These are phyloP conservation scores for Pedetes capensis DNA, from an alignment of 2,113 vertebrate genomes.

Conservation along the genomic window DNA sequence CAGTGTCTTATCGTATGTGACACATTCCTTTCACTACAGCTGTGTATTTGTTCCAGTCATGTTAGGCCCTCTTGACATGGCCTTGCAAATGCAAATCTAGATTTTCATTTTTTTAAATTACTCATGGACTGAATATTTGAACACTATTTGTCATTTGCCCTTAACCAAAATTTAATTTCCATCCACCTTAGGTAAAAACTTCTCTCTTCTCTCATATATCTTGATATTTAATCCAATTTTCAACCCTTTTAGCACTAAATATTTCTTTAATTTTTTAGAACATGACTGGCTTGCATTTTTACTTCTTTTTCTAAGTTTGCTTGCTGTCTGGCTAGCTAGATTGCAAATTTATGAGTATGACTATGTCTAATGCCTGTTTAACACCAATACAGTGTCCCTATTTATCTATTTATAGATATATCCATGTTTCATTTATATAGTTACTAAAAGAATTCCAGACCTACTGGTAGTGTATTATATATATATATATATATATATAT, in stretches of 20 bases:
- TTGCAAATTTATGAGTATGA: neutral
- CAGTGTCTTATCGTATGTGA: rapidly evolving
- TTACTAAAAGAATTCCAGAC: neutral
- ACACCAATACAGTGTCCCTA: neutral
- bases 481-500: too few species aligned
- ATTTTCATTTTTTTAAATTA: neutral
- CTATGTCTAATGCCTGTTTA: neutral
- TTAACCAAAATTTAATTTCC: neutral
- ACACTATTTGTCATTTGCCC: neutral
- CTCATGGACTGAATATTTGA: neutral
- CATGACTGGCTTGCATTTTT: neutral
- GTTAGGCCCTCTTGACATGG: neutral
- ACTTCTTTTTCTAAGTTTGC: neutral
- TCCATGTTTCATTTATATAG: neutral
- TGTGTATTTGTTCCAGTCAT: neutral
- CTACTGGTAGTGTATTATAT: neutral
- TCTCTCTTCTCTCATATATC: neutral
- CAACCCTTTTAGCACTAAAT: neutral
- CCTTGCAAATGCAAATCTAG: neutral
- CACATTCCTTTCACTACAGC: neutral
- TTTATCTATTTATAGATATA: neutral
- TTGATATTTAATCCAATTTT: neutral
- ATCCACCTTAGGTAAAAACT: neutral
- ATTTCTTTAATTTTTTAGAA: neutral
- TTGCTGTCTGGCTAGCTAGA: neutral